These are phyloP conservation scores for Eulacestoma nigropectus DNA, from an alignment of 2,113 vertebrate species.

Conservation along the genomic window DNA sequence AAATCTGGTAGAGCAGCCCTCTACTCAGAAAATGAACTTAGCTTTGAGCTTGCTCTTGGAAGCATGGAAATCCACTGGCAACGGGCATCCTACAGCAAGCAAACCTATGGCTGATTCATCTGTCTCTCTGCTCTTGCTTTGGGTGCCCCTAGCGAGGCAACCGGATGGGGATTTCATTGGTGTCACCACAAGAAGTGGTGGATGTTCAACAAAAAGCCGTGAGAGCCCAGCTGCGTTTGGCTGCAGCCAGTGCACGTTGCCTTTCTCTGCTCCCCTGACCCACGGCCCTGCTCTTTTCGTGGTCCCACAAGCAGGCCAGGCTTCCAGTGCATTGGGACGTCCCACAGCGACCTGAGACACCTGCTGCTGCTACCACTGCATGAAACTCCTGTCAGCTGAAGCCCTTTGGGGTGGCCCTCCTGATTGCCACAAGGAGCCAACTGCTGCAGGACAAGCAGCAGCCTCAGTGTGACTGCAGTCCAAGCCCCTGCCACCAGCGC, in stretches of 20 bases:
- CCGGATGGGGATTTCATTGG: neutral
- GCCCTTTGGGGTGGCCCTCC: neutral
- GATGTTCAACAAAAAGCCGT: neutral
- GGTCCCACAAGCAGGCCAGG: neutral
- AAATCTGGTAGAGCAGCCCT: neutral
- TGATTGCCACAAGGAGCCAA: neutral
- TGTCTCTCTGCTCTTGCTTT: slow-evolving; percentile 29
- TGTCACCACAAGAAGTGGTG: neutral
- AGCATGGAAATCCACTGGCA: slow-evolving; percentile 29
- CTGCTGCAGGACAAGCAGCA: neutral
- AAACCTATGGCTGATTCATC: slow-evolving; percentile 23
- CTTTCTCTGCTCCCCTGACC: neutral
- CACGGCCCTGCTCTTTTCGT: accelerated
- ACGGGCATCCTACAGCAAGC: neutral
- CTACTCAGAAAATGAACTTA: neutral
- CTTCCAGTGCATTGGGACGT: neutral
- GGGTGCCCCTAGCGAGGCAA: neutral
- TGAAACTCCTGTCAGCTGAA: neutral
- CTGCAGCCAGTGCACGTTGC: neutral
- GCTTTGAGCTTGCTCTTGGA: neutral
- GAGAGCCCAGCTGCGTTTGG: neutral
- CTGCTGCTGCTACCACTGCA: neutral
- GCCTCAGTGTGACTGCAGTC: neutral
- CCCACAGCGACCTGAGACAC: neutral
- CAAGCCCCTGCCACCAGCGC: accelerated